Evolutionary conservation across 2,888 invertebrate genomes (phyloP).

Genomic region (Drosophila neutralis): DNA sequence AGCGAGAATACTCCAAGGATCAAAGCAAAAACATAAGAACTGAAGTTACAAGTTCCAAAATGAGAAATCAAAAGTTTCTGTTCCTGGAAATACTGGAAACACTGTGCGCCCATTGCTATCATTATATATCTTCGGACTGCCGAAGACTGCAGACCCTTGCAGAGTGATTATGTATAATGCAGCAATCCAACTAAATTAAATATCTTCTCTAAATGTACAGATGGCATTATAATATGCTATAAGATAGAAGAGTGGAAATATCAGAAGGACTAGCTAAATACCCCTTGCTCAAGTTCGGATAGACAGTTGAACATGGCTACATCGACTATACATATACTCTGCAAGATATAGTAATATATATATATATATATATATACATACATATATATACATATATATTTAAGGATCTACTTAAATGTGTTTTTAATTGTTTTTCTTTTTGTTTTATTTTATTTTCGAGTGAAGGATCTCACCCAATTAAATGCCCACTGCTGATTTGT

Average conservation of each 20-base stretch:
- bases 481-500: neutral
- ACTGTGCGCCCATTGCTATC: constrained; percentile 11
- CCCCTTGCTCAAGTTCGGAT: neutral
- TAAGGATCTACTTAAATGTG: neutral
- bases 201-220: neutral
- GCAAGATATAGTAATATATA: neutral
- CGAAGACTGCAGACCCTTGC: constrained; percentile 9
- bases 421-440: neutral
- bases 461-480: neutral
- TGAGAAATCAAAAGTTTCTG: neutral
- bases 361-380: no score
- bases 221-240: no score
- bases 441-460: neutral
- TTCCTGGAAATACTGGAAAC: constrained; percentile 1
- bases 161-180: neutral
- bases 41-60: neutral
- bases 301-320: neutral
- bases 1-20: constrained; percentile 1
- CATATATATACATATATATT: neutral
- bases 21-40: neutral
- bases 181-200: neutral
- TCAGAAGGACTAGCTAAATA: neutral
- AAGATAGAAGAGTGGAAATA: neutral
- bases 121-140: neutral
- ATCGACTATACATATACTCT: neutral